Conservation (phyloP, 2,888 invertebrate genomes). For the Prosapia bicincta region DNA sequence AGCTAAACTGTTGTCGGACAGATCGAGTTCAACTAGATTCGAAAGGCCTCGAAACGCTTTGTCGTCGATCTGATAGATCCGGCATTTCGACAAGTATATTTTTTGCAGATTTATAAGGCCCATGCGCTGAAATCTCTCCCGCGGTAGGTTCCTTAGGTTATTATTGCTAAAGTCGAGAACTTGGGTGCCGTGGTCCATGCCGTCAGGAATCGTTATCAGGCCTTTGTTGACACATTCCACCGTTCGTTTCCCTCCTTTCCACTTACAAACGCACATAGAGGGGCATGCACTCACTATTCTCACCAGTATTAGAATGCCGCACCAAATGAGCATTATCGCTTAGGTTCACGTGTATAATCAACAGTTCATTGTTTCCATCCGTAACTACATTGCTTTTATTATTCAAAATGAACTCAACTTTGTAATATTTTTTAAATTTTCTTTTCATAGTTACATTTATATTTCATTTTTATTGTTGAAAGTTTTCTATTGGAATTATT, state of each 20-base stretch:
- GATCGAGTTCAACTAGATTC: slow-evolving; percentile 84
- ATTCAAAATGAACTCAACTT: no score
- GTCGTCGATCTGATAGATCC: slow-evolving; percentile 71
- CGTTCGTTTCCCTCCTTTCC: slow-evolving; percentile 90
- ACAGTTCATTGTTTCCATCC: background rate
- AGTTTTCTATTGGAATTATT: no score
- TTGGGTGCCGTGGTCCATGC: slow-evolving; percentile 80
- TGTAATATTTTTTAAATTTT: no score
- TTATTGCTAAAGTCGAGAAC: slow-evolving; percentile 84
- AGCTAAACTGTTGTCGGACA: slow-evolving; percentile 76
- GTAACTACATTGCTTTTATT: no score
- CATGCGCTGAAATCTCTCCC: slow-evolving; percentile 74
- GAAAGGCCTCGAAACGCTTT: slow-evolving; percentile 79
- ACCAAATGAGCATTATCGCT: slow-evolving; percentile 27
- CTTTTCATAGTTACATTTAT: no score
- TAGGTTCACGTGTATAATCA: no score
- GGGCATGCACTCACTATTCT: slow-evolving; percentile 58
- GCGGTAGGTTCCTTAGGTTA: slow-evolving; percentile 67
- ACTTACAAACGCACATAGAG: slow-evolving; percentile 78
- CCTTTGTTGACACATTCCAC: slow-evolving; percentile 82
- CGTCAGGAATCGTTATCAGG: slow-evolving; percentile 70
- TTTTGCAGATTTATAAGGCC: slow-evolving; percentile 83
- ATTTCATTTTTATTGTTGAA: no score
- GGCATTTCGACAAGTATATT: slow-evolving; percentile 76
- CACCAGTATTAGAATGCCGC: slow-evolving; percentile 26